Base-by-base conservation (phyloP, 2,888 invertebrate genomes). In the Limnephilus lunatus region DNA sequence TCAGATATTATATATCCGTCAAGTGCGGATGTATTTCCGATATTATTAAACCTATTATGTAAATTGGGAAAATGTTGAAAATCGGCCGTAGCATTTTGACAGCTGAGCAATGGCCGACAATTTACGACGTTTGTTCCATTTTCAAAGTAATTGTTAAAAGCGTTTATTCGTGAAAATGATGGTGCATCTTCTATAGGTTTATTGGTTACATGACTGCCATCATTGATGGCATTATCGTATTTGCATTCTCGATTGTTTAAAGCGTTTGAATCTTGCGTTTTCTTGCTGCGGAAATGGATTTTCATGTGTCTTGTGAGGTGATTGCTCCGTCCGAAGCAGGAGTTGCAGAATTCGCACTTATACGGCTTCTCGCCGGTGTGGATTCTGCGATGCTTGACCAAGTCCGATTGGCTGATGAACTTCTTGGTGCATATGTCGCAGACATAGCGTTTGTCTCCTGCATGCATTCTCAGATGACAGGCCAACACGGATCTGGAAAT, bases 221-320 rank as follows among this genome's bases (percentile, higher is more conserved):
- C 68, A 9, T 68, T 44, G 30, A 86, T 83, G 2, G 32, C 35
- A 83, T 35, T 83, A 35, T 83, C 35, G 19, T 83, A 39, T n/a
- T 35, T 85, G 83, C 92, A 90, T 81, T 92, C 90, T 86, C 15
- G 39, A 44, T 81, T 91, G 31, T 39, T 39, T 4, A 68, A 53
- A 32, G 82, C 53, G 44, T 82, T 85, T 9, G 35, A 48, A 30
- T 81, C 32, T 9, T 35, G 48, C 14, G 91, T 86, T 53, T 92
- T 93, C 83, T 93, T 93, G 81, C 83, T 93, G 25, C 87, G 87
- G 80, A 93, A 93, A 53, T 93, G 93, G 85, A 93, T 93, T 85
- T 93, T 93, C 87, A 92, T 91, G 68, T 93, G 93, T 25, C 93
- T 92, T 11, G 93, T 93, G 35, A 93, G 90, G 32, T 93, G 93